These are phyloP conservation scores for Allolobophora icterica DNA, from an alignment of 2,888 invertebrate species.

Conservation along the genomic window DNA sequence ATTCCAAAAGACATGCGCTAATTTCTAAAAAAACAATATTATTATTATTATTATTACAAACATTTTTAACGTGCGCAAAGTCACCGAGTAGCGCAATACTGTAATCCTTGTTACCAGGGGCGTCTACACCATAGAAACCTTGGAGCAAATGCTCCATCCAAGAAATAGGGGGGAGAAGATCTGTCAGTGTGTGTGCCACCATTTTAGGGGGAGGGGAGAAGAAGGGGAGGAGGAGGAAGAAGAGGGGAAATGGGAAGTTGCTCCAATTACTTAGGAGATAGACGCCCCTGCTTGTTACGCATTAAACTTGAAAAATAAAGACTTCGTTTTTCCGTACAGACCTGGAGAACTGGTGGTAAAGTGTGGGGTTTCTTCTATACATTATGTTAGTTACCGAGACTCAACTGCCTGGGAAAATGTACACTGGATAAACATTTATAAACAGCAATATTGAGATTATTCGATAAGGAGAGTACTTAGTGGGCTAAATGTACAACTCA, in stretches of 20 bases:
- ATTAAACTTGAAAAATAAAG: background rate
- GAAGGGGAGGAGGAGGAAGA: too few species aligned
- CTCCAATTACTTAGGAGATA: too few species aligned
- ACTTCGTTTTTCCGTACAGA: background rate
- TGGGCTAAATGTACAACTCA: background rate
- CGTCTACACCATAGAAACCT: too few species aligned
- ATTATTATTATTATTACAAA: too few species aligned
- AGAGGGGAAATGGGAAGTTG: too few species aligned
- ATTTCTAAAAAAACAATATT: conserved; percentile 1
- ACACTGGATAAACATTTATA: background rate
- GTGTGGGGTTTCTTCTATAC: background rate
- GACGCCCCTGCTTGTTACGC: too few species aligned
- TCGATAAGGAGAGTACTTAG: background rate
- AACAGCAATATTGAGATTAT: background rate
- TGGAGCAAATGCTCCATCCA: too few species aligned
- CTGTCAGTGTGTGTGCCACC: too few species aligned
- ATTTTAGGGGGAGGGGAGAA: too few species aligned
- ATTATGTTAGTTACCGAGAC: background rate
- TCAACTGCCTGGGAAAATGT: background rate
- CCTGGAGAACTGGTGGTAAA: background rate
- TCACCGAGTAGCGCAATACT: background rate
- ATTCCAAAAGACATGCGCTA: background rate
- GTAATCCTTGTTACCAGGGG: too few species aligned
- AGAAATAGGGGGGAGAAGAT: too few species aligned
- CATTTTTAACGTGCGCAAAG: too few species aligned